Base-by-base conservation (phyloP, 2,888 invertebrate genomes). In the Drosophila suboccidentalis region DNA sequence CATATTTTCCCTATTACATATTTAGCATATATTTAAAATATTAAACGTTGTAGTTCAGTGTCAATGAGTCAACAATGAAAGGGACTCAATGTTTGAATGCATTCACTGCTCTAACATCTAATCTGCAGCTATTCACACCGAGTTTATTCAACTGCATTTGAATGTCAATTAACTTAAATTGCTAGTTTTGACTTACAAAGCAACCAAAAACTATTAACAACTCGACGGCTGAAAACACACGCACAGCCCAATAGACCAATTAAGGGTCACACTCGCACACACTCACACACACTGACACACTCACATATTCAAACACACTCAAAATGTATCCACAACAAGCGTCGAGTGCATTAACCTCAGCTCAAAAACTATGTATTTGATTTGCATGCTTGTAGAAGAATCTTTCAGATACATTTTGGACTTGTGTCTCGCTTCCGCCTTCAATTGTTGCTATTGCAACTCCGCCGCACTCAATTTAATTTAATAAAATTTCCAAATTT, bases 91-190 rank as follows among this genome's bases (percentile, higher is more conserved):
- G 38, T 15, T 17, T 60, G 10, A 63, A 10, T 41, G 47, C 19
- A 63, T 57, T 62, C 11, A 46, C 29, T 19, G 3, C 38, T n/a
- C 46, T 32, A 29, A 10, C 36, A 38, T 55, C 44, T 58, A 60
- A 65, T 55, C 55, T 50, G 41, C 54, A 51, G 49, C 63, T 46
- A 55, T 47, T 59, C 53, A 65, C 53, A 63, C 38, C 50, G 43
- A 75, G 74, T 82, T 87, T 80, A 82, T 86, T 89, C 87, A 86
- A 89, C 89, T 85, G 87, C 80, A 87, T 89, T 89, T 82, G 86
- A 89, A 87, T 87, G 86, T 71, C 89, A 87, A 87, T 87, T 86
- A 87, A 80, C 71, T 70, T 87, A 85, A 89, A 86, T 86, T 74
- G 85, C 74, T 89, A 89, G 86, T 78, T 89, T 74, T 87, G 87